These are phyloP conservation scores for Diadophis punctatus DNA, from an alignment of 2,113 vertebrate genomes.

Conservation along the genomic window DNA sequence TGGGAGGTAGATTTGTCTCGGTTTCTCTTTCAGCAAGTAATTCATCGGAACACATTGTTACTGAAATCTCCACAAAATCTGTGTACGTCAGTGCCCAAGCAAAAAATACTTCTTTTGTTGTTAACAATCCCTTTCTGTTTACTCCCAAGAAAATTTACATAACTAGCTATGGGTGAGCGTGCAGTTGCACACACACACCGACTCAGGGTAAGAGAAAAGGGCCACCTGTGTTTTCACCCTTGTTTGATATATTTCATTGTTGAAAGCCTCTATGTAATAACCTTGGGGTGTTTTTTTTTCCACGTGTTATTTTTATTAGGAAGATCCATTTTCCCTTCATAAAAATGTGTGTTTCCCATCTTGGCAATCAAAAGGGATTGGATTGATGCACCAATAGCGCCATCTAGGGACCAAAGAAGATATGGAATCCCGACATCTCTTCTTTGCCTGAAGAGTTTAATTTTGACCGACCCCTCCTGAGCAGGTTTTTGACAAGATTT, in stretches of 20 bases:
- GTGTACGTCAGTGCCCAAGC: too few species aligned
- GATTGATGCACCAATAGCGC: conserved; percentile 53
- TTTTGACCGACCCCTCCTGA: conserved; percentile 6
- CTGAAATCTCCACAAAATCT: background rate
- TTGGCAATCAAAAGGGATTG: background rate
- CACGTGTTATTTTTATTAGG: conserved; percentile 43
- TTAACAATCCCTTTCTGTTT: background rate
- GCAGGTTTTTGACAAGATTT: conserved; percentile 26
- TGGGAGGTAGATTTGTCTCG: background rate
- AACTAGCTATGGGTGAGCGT: background rate
- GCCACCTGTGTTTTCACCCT: conserved; percentile 26
- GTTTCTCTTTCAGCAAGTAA: background rate
- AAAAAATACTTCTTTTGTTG: background rate
- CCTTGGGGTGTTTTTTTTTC: conserved; percentile 24
- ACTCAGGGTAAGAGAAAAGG: background rate
- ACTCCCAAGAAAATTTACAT: background rate
- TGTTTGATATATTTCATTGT: conserved; percentile 43
- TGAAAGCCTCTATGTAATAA: conserved; percentile 54
- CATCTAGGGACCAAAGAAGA: conserved; percentile 61
- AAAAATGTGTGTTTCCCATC: conserved; percentile 24
- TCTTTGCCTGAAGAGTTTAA: background rate
- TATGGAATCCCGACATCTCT: conserved; percentile 26
- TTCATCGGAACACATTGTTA: background rate
- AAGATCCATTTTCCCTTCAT: conserved; percentile 46
- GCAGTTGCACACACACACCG: background rate